Evolutionary conservation across 2,113 vertebrate genomes (phyloP).

Genomic region (Takifugu bimaculatus): DNA sequence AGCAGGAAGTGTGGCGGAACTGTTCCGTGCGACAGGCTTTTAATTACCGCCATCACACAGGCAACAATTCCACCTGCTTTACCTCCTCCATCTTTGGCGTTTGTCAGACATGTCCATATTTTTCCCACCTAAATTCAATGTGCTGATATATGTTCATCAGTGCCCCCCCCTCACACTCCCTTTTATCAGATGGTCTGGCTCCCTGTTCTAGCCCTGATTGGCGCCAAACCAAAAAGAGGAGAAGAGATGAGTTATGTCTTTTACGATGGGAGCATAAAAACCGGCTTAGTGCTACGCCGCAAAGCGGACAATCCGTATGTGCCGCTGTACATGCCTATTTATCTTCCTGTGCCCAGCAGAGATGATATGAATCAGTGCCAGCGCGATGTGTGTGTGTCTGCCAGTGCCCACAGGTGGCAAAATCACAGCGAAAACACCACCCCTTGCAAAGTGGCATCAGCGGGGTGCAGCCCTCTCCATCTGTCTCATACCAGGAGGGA

Average conservation of each 20-base stretch:
- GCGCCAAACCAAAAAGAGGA: slow-evolving; percentile 30
- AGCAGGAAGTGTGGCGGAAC: no score
- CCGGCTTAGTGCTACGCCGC: neutral
- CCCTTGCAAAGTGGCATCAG: slow-evolving; percentile 37
- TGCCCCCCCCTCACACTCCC: slow-evolving; percentile 1
- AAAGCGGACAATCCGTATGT: no score
- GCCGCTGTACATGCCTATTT: slow-evolving; percentile 14
- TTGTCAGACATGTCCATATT: slow-evolving; percentile 44
- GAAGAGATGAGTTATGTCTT: slow-evolving; percentile 9
- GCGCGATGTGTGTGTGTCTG: slow-evolving; percentile 33
- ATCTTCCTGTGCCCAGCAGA: slow-evolving; percentile 12
- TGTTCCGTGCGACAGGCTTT: no score
- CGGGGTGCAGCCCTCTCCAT: slow-evolving; percentile 31
- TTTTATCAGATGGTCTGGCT: slow-evolving; percentile 56
- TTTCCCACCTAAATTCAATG: slow-evolving; percentile 61
- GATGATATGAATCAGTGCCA: slow-evolving; percentile 35
- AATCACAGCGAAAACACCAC: slow-evolving; percentile 41
- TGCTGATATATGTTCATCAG: slow-evolving; percentile 54
- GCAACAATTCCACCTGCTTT: slow-evolving; percentile 24
- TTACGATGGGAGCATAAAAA: neutral
- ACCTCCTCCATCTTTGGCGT: slow-evolving; percentile 18
- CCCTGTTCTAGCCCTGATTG: slow-evolving; percentile 36
- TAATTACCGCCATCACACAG: neutral
- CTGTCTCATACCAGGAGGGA: slow-evolving; percentile 42
- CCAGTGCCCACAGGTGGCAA: slow-evolving; percentile 43